Base-by-base conservation (phyloP, 2,113 vertebrate species). In the Ptilonorhynchus violaceus region DNA sequence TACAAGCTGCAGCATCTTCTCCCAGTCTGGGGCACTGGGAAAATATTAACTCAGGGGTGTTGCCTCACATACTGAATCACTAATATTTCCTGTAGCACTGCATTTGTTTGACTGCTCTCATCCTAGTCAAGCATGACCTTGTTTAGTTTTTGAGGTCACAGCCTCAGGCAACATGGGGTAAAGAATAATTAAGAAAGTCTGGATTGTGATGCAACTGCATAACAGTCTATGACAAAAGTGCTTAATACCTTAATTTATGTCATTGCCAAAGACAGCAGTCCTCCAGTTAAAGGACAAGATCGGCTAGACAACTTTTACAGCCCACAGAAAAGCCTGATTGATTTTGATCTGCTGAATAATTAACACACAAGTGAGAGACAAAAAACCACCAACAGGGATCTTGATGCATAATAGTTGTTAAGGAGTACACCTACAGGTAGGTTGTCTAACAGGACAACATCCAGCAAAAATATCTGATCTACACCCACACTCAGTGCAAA, bases 171-270 rank as follows among this genome's bases (percentile, higher is more conserved):
- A 31, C 16, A 44, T 4, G 19, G 56, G 52, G 64, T 64, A 78
- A 94, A 88, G 85, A 92, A 94, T 92, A 90, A 96, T 95, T 93
- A 75, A 95, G 68, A 94, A 46, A 86, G 90, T 91, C 79, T 94
- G 83, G 52, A 90, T 41, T 84, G 55, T 88, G 88, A 94, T 84
- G 95, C 75, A 96, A 81, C 75, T 86, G 59, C 49, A 60, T 78
- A 68, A 83, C 19, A 83, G 89, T 80, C 82, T 47, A 88, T 44
- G 46, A 85, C 42, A 92, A 85, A 90, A 88, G 50, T 50, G 58
- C 42, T 85, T 88, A 90, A 85, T 83, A 37, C 74, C 56, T 92
- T 50, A 81, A 73, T 74, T 90, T 67, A 76, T 78, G 72, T 75
- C 39, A 90, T n/a, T 74, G 67, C 22, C 27, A 83, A 74, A 73